phyloP scores from a whole-genome alignment of 2,113 vertebrate genomes.

The Charina bottae region DNA sequence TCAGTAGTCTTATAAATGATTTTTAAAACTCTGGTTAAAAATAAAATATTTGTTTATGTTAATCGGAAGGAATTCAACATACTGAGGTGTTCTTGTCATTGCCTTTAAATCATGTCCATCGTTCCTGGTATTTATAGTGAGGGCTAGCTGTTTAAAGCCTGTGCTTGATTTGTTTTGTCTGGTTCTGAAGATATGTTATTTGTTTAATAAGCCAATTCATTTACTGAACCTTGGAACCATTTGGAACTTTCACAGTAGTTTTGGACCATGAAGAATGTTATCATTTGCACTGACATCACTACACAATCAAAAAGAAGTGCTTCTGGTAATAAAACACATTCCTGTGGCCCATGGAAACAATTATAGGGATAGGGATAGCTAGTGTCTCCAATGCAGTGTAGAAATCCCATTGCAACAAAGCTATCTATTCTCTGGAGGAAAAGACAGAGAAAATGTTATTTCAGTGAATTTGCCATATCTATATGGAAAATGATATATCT shows the following conservation, averaged over 20 bases:
- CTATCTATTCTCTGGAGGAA: neutral
- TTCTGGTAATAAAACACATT: neutral
- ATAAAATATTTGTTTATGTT: neutral
- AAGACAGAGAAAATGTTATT: neutral
- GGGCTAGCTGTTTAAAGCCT: neutral
- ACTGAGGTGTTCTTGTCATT: neutral
- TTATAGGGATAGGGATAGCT: neutral
- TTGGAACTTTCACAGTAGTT: neutral
- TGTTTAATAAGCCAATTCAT: neutral
- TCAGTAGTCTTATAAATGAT: neutral
- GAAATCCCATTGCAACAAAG: neutral
- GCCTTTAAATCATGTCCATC: neutral
- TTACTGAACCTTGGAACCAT: neutral
- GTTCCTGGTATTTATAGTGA: neutral
- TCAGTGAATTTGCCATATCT: neutral
- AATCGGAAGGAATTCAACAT: neutral
- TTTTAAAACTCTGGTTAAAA: neutral
- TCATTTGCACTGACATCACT: neutral
- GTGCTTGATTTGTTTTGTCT: neutral
- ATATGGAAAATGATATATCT: neutral
- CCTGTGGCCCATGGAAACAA: neutral
- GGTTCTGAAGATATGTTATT: neutral
- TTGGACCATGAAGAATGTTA: neutral
- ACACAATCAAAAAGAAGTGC: neutral
- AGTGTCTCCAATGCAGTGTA: neutral